phyloP scores from a whole-genome alignment of 2,888 invertebrate genomes.

The Trichopoda pennipes region DNA sequence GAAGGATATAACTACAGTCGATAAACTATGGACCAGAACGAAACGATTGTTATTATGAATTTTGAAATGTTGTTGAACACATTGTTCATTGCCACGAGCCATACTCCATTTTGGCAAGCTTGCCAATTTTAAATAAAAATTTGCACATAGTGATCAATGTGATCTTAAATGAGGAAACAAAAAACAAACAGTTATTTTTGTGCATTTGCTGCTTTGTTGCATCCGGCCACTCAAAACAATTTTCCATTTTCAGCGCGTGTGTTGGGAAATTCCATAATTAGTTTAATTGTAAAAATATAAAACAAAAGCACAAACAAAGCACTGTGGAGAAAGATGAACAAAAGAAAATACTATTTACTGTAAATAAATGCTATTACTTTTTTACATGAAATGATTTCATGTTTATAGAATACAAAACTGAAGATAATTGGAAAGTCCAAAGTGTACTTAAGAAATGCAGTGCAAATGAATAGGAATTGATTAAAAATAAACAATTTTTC shows the following conservation, averaged over 20 bases:
- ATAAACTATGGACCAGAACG: no score
- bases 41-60: no score
- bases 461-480: neutral
- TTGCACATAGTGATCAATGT: neutral
- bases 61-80: no score
- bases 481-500: neutral
- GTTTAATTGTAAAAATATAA: neutral
- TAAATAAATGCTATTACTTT: neutral
- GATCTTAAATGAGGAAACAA: conserved; percentile 8
- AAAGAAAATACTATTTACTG: neutral
- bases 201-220: neutral
- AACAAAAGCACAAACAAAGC: conserved; percentile 2
- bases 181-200: neutral
- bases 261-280: neutral
- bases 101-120: no score
- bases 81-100: no score
- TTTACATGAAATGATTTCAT: neutral
- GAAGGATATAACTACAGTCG: no score
- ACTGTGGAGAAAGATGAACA: conserved; percentile 4
- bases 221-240: neutral
- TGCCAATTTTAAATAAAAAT: no score
- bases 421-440: conserved; percentile 26
- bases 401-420: neutral
- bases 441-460: conserved; percentile 25
- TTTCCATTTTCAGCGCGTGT: conserved; percentile 19